Base-by-base conservation (phyloP, 2,888 invertebrate genomes). In the Achlya flavicornis region DNA sequence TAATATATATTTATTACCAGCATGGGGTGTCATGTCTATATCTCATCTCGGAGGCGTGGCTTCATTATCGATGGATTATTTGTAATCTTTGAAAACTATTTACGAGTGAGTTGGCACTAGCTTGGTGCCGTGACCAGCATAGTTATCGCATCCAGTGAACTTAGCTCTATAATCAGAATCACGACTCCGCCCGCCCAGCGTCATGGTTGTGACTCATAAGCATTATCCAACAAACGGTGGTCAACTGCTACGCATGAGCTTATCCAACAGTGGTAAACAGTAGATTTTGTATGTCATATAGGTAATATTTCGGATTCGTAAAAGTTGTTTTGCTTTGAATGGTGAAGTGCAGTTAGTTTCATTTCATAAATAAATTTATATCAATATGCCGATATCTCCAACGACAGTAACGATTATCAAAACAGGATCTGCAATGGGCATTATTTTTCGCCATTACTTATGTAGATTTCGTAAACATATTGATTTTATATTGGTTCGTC, bases 391-490 rank as follows among this genome's bases (percentile, higher is more conserved):
- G 10, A 53, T 10, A 53, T 53, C 19, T 8, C 10, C 53, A n/a
- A 19, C 19, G 53, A 53, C 19, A 46, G 3, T 7, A 16, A 48
- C 16, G 12, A 33, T 58, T 58, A 58, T 58, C 57, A 59, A 59
- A 41, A 19, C 60, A 7, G 43, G 60, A 10, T 33, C 19, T 19
- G 16, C 38, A 43, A 43, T 60, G 62, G 61, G 58, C 12, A 58
- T 26, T 58, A 58, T 46, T 58, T 59, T 38, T 58, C 48, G 16
- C 62, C 53, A 57, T 65, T 61, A 69, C 66, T 65, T 69, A 62
- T 67, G 66, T 70, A 61, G 66, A 67, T 80, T 75, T 69, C 72
- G 68, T 75, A 73, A 77, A 70, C 64, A 58, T 66, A 70, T 71
- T 71, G 73, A 67, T 71, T 67, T 71, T 66, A 74, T 66, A 66